phyloP scores from a whole-genome alignment of 2,113 vertebrate genomes.

The Hipposideros armiger region DNA sequence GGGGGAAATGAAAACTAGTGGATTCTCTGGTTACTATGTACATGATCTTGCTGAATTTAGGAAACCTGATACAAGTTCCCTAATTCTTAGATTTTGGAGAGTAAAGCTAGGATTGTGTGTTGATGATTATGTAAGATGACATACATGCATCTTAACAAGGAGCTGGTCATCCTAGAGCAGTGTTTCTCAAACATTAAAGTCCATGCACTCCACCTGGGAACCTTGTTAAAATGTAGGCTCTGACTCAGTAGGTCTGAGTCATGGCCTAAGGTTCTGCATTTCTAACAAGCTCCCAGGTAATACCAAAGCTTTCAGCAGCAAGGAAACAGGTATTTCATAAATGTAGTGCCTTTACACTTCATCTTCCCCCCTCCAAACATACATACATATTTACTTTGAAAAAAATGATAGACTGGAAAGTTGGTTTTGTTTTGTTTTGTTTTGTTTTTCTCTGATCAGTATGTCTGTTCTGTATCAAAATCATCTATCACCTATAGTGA shows the following conservation, averaged over 20 bases:
- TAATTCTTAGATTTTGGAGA: slow-evolving; percentile 6
- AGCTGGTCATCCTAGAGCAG: neutral
- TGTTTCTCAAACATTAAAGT: neutral
- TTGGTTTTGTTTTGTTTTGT: neutral
- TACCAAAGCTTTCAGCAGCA: neutral
- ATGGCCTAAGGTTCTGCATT: neutral
- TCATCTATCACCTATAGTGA: slow-evolving; percentile 54
- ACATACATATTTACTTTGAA: neutral
- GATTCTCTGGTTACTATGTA: neutral
- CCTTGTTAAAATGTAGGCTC: slow-evolving; percentile 1
- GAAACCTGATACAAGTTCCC: neutral
- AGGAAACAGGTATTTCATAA: neutral
- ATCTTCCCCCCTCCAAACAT: neutral
- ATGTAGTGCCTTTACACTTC: neutral
- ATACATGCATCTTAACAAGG: too few species aligned
- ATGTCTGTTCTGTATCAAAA: slow-evolving; percentile 25
- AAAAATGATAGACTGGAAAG: neutral
- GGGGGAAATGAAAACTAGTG: neutral
- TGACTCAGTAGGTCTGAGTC: neutral
- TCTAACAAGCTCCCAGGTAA: neutral
- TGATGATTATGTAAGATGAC: neutral
- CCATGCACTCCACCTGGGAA: neutral
- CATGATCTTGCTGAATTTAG: neutral
- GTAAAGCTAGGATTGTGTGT: neutral
- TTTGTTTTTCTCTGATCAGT: neutral